Evolutionary conservation across 2,113 vertebrate species (phyloP).

Genomic region (Gasterosteus nipponicus): DNA sequence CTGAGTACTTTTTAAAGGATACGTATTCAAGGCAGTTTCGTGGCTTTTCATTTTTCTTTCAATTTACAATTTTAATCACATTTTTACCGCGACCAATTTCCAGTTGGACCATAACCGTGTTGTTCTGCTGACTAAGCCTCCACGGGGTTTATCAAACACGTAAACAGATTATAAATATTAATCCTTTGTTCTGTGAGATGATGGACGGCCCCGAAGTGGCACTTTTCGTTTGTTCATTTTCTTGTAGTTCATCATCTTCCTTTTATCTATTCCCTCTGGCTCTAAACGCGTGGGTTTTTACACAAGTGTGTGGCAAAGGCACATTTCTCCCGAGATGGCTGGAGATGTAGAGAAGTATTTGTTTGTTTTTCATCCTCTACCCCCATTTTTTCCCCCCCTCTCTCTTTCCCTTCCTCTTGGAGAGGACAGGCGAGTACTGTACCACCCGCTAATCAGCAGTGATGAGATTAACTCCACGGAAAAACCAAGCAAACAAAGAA

Average conservation of each 20-base stretch:
- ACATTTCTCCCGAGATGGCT: constrained; percentile 48
- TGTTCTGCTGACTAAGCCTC: constrained; percentile 36
- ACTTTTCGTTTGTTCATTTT: constrained; percentile 45
- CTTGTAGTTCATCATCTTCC: constrained; percentile 34
- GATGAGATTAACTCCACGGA: constrained; percentile 64
- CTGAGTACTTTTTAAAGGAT: background rate
- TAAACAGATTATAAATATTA: constrained; percentile 52
- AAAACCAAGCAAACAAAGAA: constrained; percentile 66
- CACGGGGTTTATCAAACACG: constrained; percentile 28
- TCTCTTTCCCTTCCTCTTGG: constrained; percentile 22
- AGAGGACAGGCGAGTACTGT: constrained; percentile 40
- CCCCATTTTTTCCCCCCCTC: background rate
- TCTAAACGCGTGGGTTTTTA: background rate
- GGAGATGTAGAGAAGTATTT: constrained; percentile 41
- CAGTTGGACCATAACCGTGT: background rate
- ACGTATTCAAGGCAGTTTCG: background rate
- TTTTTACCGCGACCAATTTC: background rate
- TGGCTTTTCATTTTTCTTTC: background rate
- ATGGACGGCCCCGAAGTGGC: constrained; percentile 42
- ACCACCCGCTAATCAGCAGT: constrained; percentile 67
- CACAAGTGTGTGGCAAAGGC: constrained; percentile 36
- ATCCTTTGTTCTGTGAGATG: constrained; percentile 42
- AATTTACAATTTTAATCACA: background rate
- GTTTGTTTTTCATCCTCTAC: constrained; percentile 39
- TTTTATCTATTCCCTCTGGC: constrained; percentile 47